Base-by-base conservation (phyloP, 2,797 vertebrate genomes). In the Hippoglossus hippoglossus region DNA sequence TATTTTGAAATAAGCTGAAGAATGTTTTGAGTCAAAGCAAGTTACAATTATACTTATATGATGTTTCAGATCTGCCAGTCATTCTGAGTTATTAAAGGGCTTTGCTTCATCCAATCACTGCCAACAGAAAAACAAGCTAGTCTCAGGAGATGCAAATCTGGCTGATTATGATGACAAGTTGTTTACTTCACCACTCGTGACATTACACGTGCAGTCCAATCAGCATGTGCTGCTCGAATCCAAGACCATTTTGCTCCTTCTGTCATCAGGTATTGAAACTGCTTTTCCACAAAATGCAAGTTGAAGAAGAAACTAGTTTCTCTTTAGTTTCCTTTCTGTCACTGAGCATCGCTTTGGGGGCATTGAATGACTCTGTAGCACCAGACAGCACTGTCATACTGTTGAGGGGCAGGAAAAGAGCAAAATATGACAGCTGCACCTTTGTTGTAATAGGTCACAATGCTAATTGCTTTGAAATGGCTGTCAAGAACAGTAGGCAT, bases 141-240 rank as follows among this genome's bases (percentile, higher is more conserved):
- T 50, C 12, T 22, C 26, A 52, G 26, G 22, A 72, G 66, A 73
- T 60, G 62, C 28, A 70, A 55, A 65, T 36, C 50, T 41, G 24
- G n/a, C 46, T 59, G 63, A 71, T 78, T 60, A 58, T 69, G 63
- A 68, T 60, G 21, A 51, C 57, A 59, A 52, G 64, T 63, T 77
- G 67, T 78, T 82, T 71, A 73, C 63, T 12, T 60, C 16, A 56
- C 8, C 34, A 6, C 54, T 51, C 52, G 18, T 63, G 39, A 53
- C 49, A 36, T 44, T 26, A 12, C 12, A 39, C 36, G 71, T 71
- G 12, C 49, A 67, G 46, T 31, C 46, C 10, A 59, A 68, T 71
- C 63, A 74, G 52, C 31, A 56, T 26, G 51, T 22, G 15, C 31
- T 54, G 47, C 36, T 72, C n/a, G 60, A 46, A 70, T 1, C 13